Percentiles rank a stretch among this genome's conserved stretches.
These are phyloP conservation scores for Microplitis deprimator DNA, from an alignment of 2,888 invertebrate genomes.

Conservation along the genomic window DNA sequence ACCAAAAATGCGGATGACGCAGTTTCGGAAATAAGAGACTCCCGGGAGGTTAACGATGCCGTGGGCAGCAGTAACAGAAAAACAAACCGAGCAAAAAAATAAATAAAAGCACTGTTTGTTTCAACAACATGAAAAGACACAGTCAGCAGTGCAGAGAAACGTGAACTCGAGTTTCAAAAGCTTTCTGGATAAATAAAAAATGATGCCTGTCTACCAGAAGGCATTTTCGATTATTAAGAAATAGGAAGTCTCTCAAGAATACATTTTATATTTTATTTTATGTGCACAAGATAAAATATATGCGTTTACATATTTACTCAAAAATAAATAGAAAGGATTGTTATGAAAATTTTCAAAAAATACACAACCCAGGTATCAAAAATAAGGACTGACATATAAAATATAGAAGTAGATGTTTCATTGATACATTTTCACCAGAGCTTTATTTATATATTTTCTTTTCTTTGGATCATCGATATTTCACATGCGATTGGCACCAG, in stretches of 20 bases:
- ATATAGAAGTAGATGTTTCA: too few species aligned
- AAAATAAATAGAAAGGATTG: too few species aligned
- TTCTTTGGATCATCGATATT: background rate
- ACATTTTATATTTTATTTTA: background rate
- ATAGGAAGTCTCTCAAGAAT: background rate
- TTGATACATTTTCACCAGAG: too few species aligned
- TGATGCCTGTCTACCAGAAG: background rate
- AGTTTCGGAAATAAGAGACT: constrained; percentile 8
- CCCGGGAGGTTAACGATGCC: background rate
- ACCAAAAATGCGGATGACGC: constrained; percentile 27
- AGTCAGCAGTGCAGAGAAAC: background rate
- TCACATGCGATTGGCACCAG: background rate
- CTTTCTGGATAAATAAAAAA: background rate
- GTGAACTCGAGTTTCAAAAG: background rate
- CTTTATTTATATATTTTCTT: background rate
- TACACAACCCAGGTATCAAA: too few species aligned
- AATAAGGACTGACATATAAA: too few species aligned
- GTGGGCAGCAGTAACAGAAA: background rate
- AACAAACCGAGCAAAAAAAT: background rate
- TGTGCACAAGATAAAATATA: too few species aligned
- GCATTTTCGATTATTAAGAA: background rate
- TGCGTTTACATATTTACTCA: too few species aligned
- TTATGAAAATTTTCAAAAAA: too few species aligned
- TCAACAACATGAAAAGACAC: background rate
- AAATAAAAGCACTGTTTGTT: background rate